Percentiles rank a stretch among this genome's conserved stretches.
These are phyloP conservation scores for Brachionus rubens DNA, from an alignment of 1,140 invertebrate species.

Conservation along the genomic window DNA sequence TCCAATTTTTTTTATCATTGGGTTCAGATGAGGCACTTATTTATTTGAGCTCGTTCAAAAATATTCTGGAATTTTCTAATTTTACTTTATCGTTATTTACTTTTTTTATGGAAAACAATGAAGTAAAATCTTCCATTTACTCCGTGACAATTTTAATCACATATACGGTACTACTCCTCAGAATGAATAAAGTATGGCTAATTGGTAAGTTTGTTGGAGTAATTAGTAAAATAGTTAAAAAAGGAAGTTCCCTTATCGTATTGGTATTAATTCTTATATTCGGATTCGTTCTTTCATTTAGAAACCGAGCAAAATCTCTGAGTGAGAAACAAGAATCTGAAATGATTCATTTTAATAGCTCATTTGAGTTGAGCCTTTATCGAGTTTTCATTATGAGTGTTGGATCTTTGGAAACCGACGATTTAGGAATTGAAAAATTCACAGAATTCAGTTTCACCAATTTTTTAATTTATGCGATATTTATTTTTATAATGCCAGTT, in stretches of 20 bases:
- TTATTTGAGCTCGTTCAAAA: too few relatives aligned
- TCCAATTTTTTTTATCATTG: too few relatives aligned
- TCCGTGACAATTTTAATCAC: neutral
- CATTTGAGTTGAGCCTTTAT: neutral
- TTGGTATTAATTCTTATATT: neutral
- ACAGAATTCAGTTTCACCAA: neutral
- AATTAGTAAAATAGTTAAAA: neutral
- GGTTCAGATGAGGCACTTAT: too few relatives aligned
- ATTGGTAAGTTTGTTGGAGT: neutral
- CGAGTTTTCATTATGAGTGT: neutral
- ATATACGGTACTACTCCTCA: neutral
- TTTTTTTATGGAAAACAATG: too few relatives aligned
- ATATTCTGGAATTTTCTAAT: neutral
- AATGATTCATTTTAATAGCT: neutral
- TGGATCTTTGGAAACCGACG: neutral
- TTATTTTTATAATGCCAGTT: neutral
- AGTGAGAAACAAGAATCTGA: neutral
- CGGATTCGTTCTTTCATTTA: neutral
- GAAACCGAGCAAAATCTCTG: neutral
- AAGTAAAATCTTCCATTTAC: too few relatives aligned
- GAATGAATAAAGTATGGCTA: neutral
- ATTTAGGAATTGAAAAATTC: neutral
- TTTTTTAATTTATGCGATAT: neutral
- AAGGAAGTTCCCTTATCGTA: neutral
- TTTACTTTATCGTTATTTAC: neutral